phyloP scores from a whole-genome alignment of 2,888 invertebrate genomes.

The Temnothorax rugatulus region DNA sequence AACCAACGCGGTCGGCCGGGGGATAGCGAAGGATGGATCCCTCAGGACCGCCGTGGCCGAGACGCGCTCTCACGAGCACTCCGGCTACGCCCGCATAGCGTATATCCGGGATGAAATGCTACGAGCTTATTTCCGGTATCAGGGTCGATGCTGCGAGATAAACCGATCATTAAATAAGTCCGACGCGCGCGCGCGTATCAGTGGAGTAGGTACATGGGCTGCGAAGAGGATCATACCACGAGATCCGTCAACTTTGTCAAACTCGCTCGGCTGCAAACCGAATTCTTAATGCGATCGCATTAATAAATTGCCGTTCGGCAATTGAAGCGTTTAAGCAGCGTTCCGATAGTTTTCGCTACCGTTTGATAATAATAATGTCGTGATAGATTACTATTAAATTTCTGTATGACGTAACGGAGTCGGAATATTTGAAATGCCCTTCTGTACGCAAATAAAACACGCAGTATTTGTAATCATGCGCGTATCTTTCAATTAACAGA shows the following conservation, averaged over 20 bases:
- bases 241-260: slow-evolving; percentile 15
- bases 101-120: slow-evolving; percentile 52
- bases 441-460: slow-evolving; percentile 22
- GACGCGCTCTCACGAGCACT: slow-evolving; percentile 18
- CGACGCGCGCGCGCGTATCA: neutral
- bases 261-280: slow-evolving; percentile 15
- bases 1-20: slow-evolving; percentile 50
- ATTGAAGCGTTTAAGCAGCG: neutral
- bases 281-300: slow-evolving; percentile 38
- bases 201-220: neutral
- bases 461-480: slow-evolving; percentile 20
- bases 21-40: slow-evolving; percentile 51
- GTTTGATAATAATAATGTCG: neutral
- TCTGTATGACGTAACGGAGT: neutral
- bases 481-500: slow-evolving; percentile 52
- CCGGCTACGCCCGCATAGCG: slow-evolving; percentile 39
- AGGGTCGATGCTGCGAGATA: slow-evolving; percentile 38
- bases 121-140: slow-evolving; percentile 55
- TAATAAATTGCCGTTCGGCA: slow-evolving; percentile 13
- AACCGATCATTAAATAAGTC: slow-evolving; percentile 49
- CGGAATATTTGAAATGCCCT: slow-evolving; percentile 35
- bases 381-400: slow-evolving; percentile 32
- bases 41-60: slow-evolving; percentile 56
- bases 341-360: slow-evolving; percentile 12
- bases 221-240: neutral